phyloP scores from a whole-genome alignment of 1,140 invertebrate genomes.

The Steinernema feltiae region DNA sequence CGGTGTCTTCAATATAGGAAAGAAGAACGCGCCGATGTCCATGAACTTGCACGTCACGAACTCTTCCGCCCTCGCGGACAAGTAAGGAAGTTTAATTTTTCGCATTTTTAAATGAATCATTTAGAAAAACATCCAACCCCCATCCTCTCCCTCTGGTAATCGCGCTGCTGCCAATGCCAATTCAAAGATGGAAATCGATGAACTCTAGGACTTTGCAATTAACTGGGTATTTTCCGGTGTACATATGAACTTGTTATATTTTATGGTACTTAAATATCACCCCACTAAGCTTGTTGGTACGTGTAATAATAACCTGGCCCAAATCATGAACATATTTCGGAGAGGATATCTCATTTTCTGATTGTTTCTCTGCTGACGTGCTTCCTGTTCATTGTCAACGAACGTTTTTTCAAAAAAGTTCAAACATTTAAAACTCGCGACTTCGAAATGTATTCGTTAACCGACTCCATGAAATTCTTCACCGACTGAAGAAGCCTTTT shows the following conservation, averaged over 20 bases:
- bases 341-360: not conserved
- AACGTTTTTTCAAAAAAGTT: too few species aligned
- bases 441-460: too few species aligned
- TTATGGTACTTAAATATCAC: not conserved
- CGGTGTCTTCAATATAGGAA: slow-evolving; percentile 94
- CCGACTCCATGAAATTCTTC: too few species aligned
- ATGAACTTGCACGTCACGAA: slow-evolving; percentile 84
- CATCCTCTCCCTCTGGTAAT: not conserved
- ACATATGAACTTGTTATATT: not conserved
- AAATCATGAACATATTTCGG: not conserved
- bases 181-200: not conserved
- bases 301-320: not conserved
- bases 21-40: slow-evolving; percentile 94
- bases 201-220: not conserved
- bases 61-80: slow-evolving; percentile 22
- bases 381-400: too few species aligned
- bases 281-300: not conserved
- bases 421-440: too few species aligned
- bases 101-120: not conserved
- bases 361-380: not conserved
- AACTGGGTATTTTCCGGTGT: not conserved
- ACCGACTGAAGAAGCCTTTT: too few species aligned
- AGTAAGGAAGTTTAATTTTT: not conserved
- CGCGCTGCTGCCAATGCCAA: not conserved
- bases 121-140: slow-evolving; percentile 2